Conservation (phyloP, 2,797 vertebrate genomes). For the Odontamblyopus rebecca region DNA sequence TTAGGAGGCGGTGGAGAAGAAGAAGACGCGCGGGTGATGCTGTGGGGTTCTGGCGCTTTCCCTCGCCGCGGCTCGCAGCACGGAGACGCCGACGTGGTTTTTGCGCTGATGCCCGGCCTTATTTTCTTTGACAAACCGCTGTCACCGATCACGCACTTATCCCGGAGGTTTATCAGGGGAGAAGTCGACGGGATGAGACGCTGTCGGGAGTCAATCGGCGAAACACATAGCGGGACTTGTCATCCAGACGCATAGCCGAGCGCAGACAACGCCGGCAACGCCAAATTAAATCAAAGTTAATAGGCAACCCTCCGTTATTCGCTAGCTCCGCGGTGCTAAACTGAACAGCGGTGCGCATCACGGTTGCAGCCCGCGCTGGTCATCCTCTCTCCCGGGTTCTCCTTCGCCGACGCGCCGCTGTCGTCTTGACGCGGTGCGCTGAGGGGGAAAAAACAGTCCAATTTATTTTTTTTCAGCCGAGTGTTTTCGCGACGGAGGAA, state of each 20-base stretch:
- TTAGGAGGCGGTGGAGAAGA: constrained; percentile 5
- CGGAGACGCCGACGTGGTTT: constrained; percentile 34
- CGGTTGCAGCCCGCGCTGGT: constrained; percentile 52
- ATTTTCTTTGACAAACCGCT: constrained; percentile 14
- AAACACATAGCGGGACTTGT: constrained; percentile 64
- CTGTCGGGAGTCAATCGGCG: constrained; percentile 60
- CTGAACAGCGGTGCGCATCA: constrained; percentile 46
- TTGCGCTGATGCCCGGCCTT: constrained; percentile 57
- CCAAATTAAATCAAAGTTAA: neutral
- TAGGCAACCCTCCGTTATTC: neutral
- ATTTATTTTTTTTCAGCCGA: constrained; percentile 29
- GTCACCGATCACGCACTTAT: neutral
- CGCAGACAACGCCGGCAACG: constrained; percentile 39
- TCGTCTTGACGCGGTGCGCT: constrained; percentile 8
- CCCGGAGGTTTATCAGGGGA: constrained; percentile 2
- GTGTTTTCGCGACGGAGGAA: constrained; percentile 48
- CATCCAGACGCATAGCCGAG: constrained; percentile 64
- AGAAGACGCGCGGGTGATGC: neutral
- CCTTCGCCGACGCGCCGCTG: constrained; percentile 17
- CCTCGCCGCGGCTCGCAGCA: constrained; percentile 11
- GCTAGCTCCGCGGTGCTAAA: neutral
- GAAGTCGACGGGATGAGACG: constrained; percentile 50
- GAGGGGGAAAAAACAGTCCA: constrained; percentile 12
- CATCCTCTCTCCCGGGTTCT: constrained; percentile 61
- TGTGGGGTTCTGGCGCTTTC: neutral